Evolutionary conservation across 2,888 invertebrate genomes (phyloP).

Genomic region (Bedellia somnulentella): DNA sequence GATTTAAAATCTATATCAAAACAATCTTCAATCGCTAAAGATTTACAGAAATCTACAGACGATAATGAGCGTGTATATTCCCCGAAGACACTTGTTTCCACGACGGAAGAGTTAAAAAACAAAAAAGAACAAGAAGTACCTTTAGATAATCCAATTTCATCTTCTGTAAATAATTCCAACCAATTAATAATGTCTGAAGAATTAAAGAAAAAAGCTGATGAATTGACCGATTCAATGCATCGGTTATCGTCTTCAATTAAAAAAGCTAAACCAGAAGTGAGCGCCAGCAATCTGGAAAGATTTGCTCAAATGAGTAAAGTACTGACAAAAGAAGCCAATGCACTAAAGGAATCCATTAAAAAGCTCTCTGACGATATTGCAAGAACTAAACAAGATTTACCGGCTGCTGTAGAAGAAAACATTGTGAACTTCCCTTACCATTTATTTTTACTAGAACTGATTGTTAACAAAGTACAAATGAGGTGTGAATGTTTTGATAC

Average conservation of each 20-base stretch:
- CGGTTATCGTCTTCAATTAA: slow-evolving; percentile 18
- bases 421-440: slow-evolving; percentile 39
- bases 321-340: slow-evolving; percentile 41
- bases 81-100: too few relatives aligned
- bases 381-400: slow-evolving; percentile 23
- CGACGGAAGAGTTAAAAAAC: too few relatives aligned
- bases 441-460: slow-evolving; percentile 42
- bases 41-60: too few relatives aligned
- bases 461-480: slow-evolving; percentile 50
- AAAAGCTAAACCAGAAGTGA: slow-evolving; percentile 16
- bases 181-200: too few relatives aligned
- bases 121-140: too few relatives aligned
- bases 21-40: too few relatives aligned
- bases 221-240: slow-evolving; percentile 22
- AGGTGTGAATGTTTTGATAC: slow-evolving; percentile 51
- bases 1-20: too few relatives aligned
- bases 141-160: too few relatives aligned
- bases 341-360: slow-evolving; percentile 36
- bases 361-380: slow-evolving; percentile 31
- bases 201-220: too few relatives aligned
- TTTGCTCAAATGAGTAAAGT: slow-evolving; percentile 40
- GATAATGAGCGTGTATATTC: too few relatives aligned
- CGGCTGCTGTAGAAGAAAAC: slow-evolving; percentile 19
- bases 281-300: slow-evolving; percentile 34
- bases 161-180: too few relatives aligned